Percentiles rank a stretch among this genome's conserved stretches.
Conservation (phyloP, 2,113 vertebrate genomes). For the Stigmatopora nigra region DNA sequence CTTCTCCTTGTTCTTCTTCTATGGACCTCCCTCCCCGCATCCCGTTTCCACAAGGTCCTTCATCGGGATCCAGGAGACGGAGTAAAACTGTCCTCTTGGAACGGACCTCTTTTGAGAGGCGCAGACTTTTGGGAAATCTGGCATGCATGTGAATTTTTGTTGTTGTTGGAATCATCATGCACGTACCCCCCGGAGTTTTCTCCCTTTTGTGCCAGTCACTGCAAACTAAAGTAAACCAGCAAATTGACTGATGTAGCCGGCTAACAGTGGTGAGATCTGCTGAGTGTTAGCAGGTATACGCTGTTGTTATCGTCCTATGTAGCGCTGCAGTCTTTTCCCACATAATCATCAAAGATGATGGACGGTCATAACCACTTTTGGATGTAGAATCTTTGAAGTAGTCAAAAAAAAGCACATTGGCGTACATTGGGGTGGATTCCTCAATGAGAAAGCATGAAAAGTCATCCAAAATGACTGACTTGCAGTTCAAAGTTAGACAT, state of each 20-base stretch:
- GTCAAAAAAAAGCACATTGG: background rate
- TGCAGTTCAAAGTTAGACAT: background rate
- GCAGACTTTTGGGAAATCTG: background rate
- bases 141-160: background rate
- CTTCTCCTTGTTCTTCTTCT: background rate
- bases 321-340: background rate
- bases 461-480: background rate
- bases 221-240: slow-evolving; percentile 8
- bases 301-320: background rate
- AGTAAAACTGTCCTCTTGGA: background rate
- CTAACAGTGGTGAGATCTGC: background rate
- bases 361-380: background rate
- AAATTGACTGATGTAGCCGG: background rate
- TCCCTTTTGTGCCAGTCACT: slow-evolving; percentile 15
- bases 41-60: background rate
- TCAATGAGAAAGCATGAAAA: too few species aligned
- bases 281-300: background rate
- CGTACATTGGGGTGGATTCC: too few species aligned
- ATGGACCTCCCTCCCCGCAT: slow-evolving; percentile 1
- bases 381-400: background rate
- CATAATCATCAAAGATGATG: background rate
- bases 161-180: background rate
- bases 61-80: background rate
- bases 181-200: slow-evolving; percentile 1
- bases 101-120: background rate